phyloP scores from a whole-genome alignment of 1,140 invertebrate species.

The Drosophila chauvacae region DNA sequence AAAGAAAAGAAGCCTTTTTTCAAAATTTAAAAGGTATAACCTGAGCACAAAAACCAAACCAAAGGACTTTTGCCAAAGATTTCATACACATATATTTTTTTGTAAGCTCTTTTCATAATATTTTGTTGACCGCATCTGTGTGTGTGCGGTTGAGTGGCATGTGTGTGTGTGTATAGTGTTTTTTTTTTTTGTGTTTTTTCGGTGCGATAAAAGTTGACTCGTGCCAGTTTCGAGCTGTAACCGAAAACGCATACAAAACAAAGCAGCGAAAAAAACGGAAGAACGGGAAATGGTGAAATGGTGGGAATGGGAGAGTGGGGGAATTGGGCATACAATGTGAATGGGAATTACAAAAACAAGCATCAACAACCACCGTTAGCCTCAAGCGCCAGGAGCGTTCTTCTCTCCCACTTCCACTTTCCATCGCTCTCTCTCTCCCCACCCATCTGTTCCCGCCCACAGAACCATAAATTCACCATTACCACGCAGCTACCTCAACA shows the following conservation, averaged over 20 bases:
- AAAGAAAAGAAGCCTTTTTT: neutral
- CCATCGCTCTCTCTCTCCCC: too few relatives aligned
- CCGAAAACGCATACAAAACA: slow-evolving; percentile 61
- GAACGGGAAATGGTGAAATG: neutral
- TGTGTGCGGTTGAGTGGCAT: slow-evolving; percentile 41
- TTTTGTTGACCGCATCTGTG: slow-evolving; percentile 15
- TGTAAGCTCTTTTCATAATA: slow-evolving; percentile 11
- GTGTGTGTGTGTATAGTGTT: slow-evolving; percentile 45
- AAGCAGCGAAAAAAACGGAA: slow-evolving; percentile 20
- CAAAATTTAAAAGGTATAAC: neutral
- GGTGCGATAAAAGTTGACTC: slow-evolving; percentile 73
- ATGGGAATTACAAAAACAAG: slow-evolving; percentile 73
- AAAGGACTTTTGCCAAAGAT: slow-evolving; percentile 8
- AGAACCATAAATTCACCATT: slow-evolving; percentile 75
- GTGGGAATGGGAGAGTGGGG: neutral
- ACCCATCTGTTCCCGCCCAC: slow-evolving; percentile 28
- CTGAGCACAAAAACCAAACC: neutral
- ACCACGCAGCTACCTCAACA: slow-evolving; percentile 67
- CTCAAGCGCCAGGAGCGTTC: slow-evolving; percentile 41
- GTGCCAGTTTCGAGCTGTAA: slow-evolving; percentile 74
- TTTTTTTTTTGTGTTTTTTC: slow-evolving; percentile 9
- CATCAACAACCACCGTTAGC: slow-evolving; percentile 68
- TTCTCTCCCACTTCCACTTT: slow-evolving; percentile 1
- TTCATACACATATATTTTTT: neutral
- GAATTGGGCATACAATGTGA: slow-evolving; percentile 54